phyloP scores from a whole-genome alignment of 2,888 invertebrate species.

The Leptinotarsa rubiginosa region DNA sequence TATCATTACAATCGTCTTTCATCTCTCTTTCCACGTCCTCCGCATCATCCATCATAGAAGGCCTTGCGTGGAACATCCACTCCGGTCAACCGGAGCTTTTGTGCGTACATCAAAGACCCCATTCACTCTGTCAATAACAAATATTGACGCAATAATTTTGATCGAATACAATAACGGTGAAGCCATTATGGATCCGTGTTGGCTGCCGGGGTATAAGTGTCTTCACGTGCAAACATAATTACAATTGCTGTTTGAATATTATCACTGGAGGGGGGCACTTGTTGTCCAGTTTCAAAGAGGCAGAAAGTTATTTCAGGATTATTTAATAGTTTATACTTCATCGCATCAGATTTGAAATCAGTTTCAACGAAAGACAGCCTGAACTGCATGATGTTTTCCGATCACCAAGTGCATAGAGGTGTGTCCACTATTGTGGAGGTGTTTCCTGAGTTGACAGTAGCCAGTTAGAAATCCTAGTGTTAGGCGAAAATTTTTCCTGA shows the following conservation, averaged over 20 bases:
- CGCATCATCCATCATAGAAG: neutral
- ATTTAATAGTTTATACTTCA: too few relatives aligned
- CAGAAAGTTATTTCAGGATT: too few relatives aligned
- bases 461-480: too few relatives aligned
- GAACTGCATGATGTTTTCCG: too few relatives aligned
- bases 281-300: neutral
- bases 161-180: neutral
- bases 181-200: neutral
- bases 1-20: too few relatives aligned
- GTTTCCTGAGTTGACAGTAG: too few relatives aligned
- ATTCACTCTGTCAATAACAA: conserved; percentile 4
- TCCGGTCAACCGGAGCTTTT: neutral
- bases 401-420: too few relatives aligned
- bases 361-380: too few relatives aligned
- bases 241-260: neutral
- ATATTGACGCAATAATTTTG: conserved; percentile 14
- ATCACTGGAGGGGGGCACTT: neutral
- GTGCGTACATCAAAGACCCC: neutral
- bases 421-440: too few relatives aligned
- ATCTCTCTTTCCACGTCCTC: too few relatives aligned
- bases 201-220: neutral
- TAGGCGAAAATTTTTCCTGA: too few relatives aligned
- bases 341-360: too few relatives aligned
- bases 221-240: neutral
- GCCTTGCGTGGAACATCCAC: neutral